phyloP scores from a whole-genome alignment of 2,888 invertebrate genomes.

The Drosophila nigritarsus region DNA sequence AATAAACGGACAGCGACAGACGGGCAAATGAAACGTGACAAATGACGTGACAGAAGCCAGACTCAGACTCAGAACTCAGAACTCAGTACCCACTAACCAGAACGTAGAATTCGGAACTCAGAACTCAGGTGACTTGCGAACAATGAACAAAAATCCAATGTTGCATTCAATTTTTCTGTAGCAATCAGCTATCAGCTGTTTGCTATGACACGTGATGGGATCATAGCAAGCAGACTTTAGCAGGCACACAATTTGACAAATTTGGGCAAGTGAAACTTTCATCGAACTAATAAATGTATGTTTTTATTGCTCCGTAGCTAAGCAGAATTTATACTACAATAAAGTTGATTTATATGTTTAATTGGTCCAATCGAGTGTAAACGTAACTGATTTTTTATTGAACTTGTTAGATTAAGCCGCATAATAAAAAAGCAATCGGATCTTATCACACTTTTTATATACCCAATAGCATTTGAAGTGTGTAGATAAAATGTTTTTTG shows the following conservation, averaged over 20 bases:
- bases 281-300: background rate
- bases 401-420: background rate
- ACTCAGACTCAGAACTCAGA: slow-evolving; percentile 4
- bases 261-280: background rate
- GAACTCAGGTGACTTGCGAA: slow-evolving; percentile 14
- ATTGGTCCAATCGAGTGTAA: background rate
- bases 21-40: slow-evolving; percentile 70
- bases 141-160: background rate
- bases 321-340: background rate
- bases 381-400: background rate
- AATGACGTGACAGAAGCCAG: slow-evolving; percentile 38
- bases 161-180: background rate
- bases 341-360: background rate
- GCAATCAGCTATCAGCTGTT: background rate
- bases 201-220: background rate
- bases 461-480: background rate
- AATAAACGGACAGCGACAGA: slow-evolving; percentile 7
- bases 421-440: background rate
- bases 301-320: background rate
- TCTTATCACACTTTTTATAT: background rate
- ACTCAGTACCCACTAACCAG: slow-evolving; percentile 13
- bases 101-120: background rate
- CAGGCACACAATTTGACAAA: background rate
- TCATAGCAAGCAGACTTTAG: background rate
- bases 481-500: background rate